These are phyloP conservation scores for Epirrhoe alternata DNA, from an alignment of 2,888 invertebrate species.

Conservation along the genomic window DNA sequence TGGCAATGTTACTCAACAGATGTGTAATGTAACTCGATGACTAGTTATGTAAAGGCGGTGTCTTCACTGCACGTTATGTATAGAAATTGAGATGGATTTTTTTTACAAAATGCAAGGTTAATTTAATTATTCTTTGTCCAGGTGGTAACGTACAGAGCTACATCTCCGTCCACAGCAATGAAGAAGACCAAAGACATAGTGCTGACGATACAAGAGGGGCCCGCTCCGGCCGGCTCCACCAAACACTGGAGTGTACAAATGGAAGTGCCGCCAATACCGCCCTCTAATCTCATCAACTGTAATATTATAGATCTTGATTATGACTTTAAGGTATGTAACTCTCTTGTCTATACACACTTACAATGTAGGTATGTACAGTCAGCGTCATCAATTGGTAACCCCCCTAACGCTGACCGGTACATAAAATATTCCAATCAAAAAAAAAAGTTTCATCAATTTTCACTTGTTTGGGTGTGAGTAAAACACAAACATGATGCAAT, in stretches of 20 bases:
- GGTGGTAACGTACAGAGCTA: slow-evolving; percentile 87
- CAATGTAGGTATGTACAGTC: too few relatives aligned
- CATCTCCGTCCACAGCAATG: slow-evolving; percentile 85
- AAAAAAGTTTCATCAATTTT: neutral
- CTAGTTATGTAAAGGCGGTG: too few relatives aligned
- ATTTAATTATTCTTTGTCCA: slow-evolving; percentile 44
- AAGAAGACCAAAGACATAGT: slow-evolving; percentile 86
- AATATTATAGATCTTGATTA: slow-evolving; percentile 91
- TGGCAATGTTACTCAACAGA: too few relatives aligned
- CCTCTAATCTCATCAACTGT: slow-evolving; percentile 91
- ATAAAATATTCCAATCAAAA: too few relatives aligned
- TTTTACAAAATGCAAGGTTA: neutral
- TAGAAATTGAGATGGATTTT: neutral
- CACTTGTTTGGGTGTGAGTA: neutral
- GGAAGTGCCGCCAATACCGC: slow-evolving; percentile 90
- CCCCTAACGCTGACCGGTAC: too few relatives aligned
- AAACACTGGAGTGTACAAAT: slow-evolving; percentile 87
- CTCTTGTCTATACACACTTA: neutral
- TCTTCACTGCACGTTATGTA: too few relatives aligned
- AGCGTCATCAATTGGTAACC: too few relatives aligned
- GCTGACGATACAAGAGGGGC: slow-evolving; percentile 87
- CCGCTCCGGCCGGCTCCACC: slow-evolving; percentile 85
- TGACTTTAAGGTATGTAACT: slow-evolving; percentile 86
- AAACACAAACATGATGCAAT: neutral
- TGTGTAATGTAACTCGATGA: too few relatives aligned